Conservation (phyloP, 2,113 vertebrate species). For the Callithrix jacchus region DNA sequence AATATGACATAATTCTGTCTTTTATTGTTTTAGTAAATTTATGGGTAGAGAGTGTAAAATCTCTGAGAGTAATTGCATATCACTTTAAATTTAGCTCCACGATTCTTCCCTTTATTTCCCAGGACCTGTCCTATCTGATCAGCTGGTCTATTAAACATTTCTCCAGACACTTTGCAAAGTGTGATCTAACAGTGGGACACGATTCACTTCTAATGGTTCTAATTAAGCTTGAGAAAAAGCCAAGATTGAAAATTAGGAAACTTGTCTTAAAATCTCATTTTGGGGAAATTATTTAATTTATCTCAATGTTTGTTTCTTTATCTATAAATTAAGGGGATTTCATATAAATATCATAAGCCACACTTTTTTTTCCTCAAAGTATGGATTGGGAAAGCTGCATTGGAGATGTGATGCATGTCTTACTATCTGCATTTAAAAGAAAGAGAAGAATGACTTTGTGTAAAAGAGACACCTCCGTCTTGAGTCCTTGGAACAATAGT, state of each 20-base stretch:
- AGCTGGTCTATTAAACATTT: background rate
- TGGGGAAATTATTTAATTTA: conserved; percentile 10
- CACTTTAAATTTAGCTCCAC: conserved; percentile 19
- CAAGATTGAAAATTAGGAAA: background rate
- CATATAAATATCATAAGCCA: background rate
- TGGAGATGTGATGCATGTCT: background rate
- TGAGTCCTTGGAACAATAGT: background rate
- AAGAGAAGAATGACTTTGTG: background rate
- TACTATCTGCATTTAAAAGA: background rate
- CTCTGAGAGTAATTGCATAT: conserved; percentile 16
- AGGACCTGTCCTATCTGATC: background rate
- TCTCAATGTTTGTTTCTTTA: background rate
- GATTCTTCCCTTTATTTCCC: background rate
- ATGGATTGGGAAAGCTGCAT: background rate
- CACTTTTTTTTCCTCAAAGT: background rate
- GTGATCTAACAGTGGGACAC: background rate
- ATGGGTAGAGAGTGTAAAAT: conserved; percentile 38
- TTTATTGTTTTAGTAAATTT: conserved; percentile 55
- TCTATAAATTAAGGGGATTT: background rate
- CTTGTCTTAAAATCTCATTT: conserved; percentile 5
- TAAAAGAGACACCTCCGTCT: background rate
- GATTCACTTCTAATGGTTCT: conserved; percentile 38
- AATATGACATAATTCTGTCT: conserved; percentile 22
- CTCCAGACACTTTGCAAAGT: background rate
- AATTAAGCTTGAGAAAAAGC: conserved; percentile 28